Conservation (phyloP, 1,140 invertebrate genomes). For the Euura lappo region DNA sequence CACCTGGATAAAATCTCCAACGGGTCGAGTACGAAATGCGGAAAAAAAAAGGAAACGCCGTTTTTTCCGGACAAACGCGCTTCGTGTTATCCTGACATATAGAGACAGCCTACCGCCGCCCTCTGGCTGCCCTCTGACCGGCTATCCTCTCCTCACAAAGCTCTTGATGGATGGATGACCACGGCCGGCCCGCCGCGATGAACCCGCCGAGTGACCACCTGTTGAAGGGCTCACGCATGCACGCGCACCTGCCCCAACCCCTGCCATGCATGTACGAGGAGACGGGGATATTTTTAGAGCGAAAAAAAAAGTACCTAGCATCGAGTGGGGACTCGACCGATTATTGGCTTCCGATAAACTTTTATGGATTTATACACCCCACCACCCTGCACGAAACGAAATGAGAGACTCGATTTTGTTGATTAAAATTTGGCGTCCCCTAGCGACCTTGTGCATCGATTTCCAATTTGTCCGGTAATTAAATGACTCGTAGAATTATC, state of each 20-base stretch:
- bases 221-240: conserved; percentile 56
- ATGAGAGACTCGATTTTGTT: not conserved
- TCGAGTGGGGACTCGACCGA: not conserved
- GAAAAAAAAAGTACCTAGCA: not conserved
- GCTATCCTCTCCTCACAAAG: conserved; percentile 50
- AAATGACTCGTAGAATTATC: not conserved
- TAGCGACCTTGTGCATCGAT: not conserved
- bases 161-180: conserved; percentile 58
- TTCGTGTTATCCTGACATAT: not conserved
- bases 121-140: conserved; percentile 1
- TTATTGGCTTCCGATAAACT: not conserved
- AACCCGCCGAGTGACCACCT: conserved; percentile 56
- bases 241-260: conserved; percentile 33
- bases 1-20: not conserved
- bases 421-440: not conserved
- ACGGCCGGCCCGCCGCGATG: conserved; percentile 45
- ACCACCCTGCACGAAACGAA: not conserved
- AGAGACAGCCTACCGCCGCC: not conserved
- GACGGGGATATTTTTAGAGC: not conserved
- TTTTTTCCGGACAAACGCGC: not conserved
- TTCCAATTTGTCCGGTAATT: not conserved
- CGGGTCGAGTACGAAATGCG: too few relatives aligned
- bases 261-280: not conserved
- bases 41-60: too few relatives aligned
- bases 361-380: not conserved